A percentile compares a stretch with the other conserved stretches of the same genome.
Conservation (phyloP, 2,888 invertebrate species). For the Asteroscopus sphinx region DNA sequence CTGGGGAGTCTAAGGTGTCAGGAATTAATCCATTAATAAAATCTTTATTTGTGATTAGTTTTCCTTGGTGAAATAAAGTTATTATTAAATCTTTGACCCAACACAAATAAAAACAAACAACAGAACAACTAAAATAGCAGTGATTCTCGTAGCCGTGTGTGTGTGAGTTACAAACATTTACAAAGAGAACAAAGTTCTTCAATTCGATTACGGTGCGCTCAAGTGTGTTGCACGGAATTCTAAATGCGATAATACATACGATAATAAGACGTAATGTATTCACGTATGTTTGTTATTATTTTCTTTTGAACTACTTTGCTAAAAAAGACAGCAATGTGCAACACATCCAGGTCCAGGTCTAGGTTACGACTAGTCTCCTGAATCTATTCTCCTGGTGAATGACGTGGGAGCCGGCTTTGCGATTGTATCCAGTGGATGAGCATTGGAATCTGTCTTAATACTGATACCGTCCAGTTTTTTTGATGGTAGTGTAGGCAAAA, state of each 20-base stretch:
- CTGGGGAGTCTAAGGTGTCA: too few relatives aligned
- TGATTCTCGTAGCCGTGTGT: background rate
- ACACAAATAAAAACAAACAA: background rate
- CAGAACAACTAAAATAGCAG: background rate
- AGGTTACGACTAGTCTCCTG: constrained; percentile 1
- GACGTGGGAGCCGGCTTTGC: constrained; percentile 1
- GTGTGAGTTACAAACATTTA: background rate
- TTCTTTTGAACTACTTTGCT: constrained; percentile 8
- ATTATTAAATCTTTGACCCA: too few relatives aligned
- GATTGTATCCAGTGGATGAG: background rate
- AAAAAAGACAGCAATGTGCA: constrained; percentile 1
- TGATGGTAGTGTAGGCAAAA: too few relatives aligned
- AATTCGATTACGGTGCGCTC: constrained; percentile 2
- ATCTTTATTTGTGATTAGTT: too few relatives aligned
- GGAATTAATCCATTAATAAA: too few relatives aligned
- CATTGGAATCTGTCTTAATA: background rate
- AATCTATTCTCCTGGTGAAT: background rate
- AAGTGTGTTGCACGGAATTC: constrained; percentile 24
- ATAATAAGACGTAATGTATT: too few relatives aligned
- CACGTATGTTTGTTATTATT: too few relatives aligned
- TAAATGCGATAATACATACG: too few relatives aligned
- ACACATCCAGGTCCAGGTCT: background rate
- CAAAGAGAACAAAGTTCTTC: constrained; percentile 4
- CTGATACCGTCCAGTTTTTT: background rate
- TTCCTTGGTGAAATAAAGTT: too few relatives aligned